phyloP scores from a whole-genome alignment of 2,888 invertebrate species.

The Acrobasis repandana region DNA sequence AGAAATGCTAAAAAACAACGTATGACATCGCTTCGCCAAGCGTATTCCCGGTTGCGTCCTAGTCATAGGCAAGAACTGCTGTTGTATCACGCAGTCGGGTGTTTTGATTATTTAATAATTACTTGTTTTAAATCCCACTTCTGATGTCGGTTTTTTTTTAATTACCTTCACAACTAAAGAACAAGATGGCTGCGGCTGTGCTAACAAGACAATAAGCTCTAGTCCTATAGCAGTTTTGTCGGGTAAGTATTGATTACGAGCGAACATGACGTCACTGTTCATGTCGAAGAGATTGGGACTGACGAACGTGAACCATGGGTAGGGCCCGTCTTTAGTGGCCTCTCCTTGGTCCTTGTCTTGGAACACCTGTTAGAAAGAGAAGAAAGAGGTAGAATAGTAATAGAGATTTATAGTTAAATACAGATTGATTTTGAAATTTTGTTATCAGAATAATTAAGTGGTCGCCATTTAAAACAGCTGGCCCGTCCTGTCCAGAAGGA shows the following conservation, averaged over 20 bases:
- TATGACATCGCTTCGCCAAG: too few relatives aligned
- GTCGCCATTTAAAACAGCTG: too few relatives aligned
- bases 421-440: too few relatives aligned
- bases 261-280: conserved; percentile 58
- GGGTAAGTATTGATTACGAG: conserved; percentile 75
- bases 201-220: conserved; percentile 87
- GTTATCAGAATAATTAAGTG: too few relatives aligned
- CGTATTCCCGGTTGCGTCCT: too few relatives aligned
- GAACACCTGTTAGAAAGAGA: conserved; percentile 52
- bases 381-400: neutral
- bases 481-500: too few relatives aligned
- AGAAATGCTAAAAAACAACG: too few relatives aligned
- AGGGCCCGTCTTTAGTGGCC: conserved; percentile 70
- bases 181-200: conserved; percentile 92
- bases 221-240: conserved; percentile 85
- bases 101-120: too few relatives aligned
- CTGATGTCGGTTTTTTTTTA: neutral
- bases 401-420: too few relatives aligned
- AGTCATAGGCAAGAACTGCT: too few relatives aligned
- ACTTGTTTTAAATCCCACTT: too few relatives aligned
- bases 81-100: too few relatives aligned
- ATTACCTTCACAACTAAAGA: conserved; percentile 87
- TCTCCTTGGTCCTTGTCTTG: conserved; percentile 52
- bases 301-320: conserved; percentile 88
- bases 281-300: conserved; percentile 84